Base-by-base conservation (phyloP, 2,797 vertebrate genomes). In the Falco novaeseelandiae region DNA sequence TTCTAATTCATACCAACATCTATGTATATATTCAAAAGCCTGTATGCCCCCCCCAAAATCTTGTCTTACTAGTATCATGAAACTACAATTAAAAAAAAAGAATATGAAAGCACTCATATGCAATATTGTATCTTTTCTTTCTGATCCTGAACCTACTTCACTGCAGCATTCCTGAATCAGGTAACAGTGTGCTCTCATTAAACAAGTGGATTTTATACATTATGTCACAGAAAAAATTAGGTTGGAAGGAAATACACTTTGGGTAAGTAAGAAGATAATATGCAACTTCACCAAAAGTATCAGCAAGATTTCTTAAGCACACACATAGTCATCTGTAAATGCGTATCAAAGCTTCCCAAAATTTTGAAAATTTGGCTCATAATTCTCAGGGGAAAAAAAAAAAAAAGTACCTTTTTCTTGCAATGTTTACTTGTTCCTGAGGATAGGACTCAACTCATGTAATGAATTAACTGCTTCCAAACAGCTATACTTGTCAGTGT, bases 11-110 rank as follows among this genome's bases (percentile, higher is more conserved):
- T 46, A 51, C 5, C 54, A 89, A 52, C 2, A 16, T 36, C 26
- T n/a, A 16, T 23, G 22, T n/a, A 22, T 14, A 46, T 26, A 58
- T 20, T 71, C 25, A 87, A 9, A 73, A 42, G 42, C 10, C 49
- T 29, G 6, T 16, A 66, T 0, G 0, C 5, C 2, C 6, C 10
- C 6, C 17, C 10, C 5, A 21, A 57, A 59, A 42, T 10, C 25
- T 62, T 4, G 1, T 51, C 29, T 73, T 81, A 55, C 4, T 30
- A 34, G 62, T n/a, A 11, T 52, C 49, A 57, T 25, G 30, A 71
- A 89, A 63, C 8, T 29, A 44, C 61, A 58, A 16, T 26, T 63
- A 93, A 84, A 74, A 6, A 74, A 6, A 44, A 55, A 91, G 52
- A 89, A 27, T 32, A 70, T 18, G 3, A 58, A 74, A 82, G 46